A percentile compares a stretch with the other conserved stretches of the same genome.
These are phyloP conservation scores for Gambusia holbrooki DNA, from an alignment of 2,113 vertebrate genomes.

Conservation along the genomic window DNA sequence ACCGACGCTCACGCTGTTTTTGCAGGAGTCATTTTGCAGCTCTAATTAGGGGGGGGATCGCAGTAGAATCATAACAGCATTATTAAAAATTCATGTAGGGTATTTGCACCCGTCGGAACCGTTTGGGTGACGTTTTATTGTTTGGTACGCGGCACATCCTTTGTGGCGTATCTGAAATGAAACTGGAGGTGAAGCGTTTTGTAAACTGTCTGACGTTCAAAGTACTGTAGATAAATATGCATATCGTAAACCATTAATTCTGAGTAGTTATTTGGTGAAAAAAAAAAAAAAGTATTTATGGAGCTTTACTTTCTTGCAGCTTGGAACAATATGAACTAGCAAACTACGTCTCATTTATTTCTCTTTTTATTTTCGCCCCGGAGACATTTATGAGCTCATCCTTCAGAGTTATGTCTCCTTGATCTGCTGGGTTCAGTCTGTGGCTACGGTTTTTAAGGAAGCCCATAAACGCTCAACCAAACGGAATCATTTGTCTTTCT, in stretches of 20 bases:
- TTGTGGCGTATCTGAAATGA: slow-evolving; percentile 69
- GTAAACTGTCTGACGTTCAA: slow-evolving; percentile 64
- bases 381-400: slow-evolving; percentile 49
- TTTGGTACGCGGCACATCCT: slow-evolving; percentile 68
- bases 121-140: slow-evolving; percentile 72
- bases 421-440: slow-evolving; percentile 60
- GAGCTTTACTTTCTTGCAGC: slow-evolving; percentile 42
- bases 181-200: slow-evolving; percentile 71
- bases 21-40: slow-evolving; percentile 74
- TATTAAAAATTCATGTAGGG: slow-evolving; percentile 80
- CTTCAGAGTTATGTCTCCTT: slow-evolving; percentile 60
- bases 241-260: slow-evolving; percentile 44
- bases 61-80: slow-evolving; percentile 76
- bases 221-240: slow-evolving; percentile 61
- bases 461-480: slow-evolving; percentile 65
- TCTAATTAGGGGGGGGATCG: slow-evolving; percentile 74
- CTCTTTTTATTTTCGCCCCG: slow-evolving; percentile 32
- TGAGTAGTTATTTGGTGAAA: slow-evolving; percentile 61
- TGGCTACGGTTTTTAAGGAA: slow-evolving; percentile 66
- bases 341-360: slow-evolving; percentile 49
- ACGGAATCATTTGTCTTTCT: slow-evolving; percentile 31
- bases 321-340: slow-evolving; percentile 52
- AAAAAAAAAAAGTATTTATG: slow-evolving; percentile 22
- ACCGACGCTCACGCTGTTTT: slow-evolving; percentile 63
- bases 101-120: slow-evolving; percentile 80